Percentiles rank a stretch among this genome's conserved stretches.
Conservation (phyloP, 2,888 invertebrate species). For the Drosophila mettleri region DNA sequence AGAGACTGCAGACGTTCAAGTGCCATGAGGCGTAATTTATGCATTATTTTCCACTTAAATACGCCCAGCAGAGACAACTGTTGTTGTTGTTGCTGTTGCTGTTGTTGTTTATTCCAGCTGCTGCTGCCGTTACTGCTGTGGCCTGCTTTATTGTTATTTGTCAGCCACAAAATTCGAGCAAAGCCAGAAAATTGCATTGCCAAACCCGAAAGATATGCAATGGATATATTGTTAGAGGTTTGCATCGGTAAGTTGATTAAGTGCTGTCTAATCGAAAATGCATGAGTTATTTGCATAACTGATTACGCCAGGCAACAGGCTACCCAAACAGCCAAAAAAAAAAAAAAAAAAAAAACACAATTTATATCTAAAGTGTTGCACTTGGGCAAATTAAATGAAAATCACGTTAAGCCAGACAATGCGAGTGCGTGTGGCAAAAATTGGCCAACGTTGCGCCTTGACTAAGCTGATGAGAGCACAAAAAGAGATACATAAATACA, state of each 20-base stretch:
- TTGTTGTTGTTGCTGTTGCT: conserved; percentile 10
- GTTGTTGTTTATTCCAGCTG: conserved; percentile 8
- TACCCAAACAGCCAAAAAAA: neutral
- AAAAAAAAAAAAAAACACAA: neutral
- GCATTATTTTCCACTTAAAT: conserved; percentile 72
- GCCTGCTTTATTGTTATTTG: conserved; percentile 41
- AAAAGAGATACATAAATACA: neutral
- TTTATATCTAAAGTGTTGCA: neutral
- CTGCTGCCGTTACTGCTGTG: conserved; percentile 2
- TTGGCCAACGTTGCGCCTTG: conserved; percentile 12
- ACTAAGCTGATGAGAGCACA: conserved; percentile 10
- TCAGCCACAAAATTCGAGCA: conserved; percentile 31
- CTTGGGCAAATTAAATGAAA: conserved; percentile 47
- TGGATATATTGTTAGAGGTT: conserved; percentile 15
- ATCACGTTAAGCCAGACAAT: conserved; percentile 34
- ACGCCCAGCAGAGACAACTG: conserved; percentile 39
- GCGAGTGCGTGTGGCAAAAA: conserved; percentile 4
- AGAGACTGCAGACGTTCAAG: conserved; percentile 44
- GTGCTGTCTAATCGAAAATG: conserved; percentile 66
- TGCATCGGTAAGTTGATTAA: conserved; percentile 52
- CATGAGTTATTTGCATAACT: conserved; percentile 68
- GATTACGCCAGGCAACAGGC: conserved; percentile 36
- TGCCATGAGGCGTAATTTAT: conserved; percentile 69
- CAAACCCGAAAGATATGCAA: conserved; percentile 17
- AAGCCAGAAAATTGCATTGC: conserved; percentile 48